Evolutionary conservation across 2,888 invertebrate species (phyloP).

Genomic region (Hypercompe scribonia): DNA sequence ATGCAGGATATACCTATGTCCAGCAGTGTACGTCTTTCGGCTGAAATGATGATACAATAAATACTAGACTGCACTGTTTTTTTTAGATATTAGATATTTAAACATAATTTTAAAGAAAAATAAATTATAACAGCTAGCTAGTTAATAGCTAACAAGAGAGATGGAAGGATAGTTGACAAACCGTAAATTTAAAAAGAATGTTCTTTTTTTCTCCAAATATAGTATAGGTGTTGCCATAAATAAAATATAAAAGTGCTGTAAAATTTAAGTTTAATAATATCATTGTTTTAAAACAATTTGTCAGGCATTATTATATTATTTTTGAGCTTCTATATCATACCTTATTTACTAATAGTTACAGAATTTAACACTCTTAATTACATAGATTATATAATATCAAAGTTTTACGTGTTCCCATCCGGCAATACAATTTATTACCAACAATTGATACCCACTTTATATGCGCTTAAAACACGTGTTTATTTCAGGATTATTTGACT

Average conservation of each 20-base stretch:
- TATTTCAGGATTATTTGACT: not conserved
- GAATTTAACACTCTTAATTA: not conserved
- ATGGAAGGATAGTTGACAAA: too few species aligned
- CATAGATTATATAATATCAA: not conserved
- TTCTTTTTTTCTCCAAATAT: too few species aligned
- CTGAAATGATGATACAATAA: too few species aligned
- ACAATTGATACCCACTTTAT: not conserved
- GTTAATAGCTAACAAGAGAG: too few species aligned
- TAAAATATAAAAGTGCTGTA: not conserved
- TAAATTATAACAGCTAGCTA: too few species aligned
- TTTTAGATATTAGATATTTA: too few species aligned
- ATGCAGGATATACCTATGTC: too few species aligned
- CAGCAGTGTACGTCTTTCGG: too few species aligned
- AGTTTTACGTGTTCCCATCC: not conserved
- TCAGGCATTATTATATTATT: not conserved
- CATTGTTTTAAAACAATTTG: not conserved
- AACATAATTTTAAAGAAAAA: too few species aligned
- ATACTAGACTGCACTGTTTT: too few species aligned
- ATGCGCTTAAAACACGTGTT: not conserved
- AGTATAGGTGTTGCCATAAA: not conserved
- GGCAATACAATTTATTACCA: not conserved
- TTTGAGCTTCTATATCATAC: not conserved
- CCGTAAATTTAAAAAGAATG: too few species aligned
- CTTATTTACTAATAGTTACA: not conserved
- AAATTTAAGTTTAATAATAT: not conserved